Evolutionary conservation across 2,888 invertebrate species (phyloP), one percentile per base, ranked within the genome.

Genomic region (Agonopterix alstromeriana): DNA sequence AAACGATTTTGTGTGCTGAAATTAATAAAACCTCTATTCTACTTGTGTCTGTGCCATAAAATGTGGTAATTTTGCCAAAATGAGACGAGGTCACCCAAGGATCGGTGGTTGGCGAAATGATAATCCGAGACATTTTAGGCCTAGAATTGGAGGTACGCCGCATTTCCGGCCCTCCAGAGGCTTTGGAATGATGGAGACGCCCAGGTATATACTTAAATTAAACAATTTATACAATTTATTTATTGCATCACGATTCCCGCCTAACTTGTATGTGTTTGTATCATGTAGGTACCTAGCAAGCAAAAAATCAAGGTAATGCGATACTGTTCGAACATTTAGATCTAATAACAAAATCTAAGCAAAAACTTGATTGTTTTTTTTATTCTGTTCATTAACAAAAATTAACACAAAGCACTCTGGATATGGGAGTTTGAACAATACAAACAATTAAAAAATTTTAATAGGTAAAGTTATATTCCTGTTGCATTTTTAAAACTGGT

Each of bases 61-160:
- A 80, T 83, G 82, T 61, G 66, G 52, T 76, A 73, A 70, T 59
- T 56, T 56, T 69, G 56, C 53, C 67, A 82, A 63, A 62, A 88
- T 88, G 88, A 77, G 87, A 61, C 85, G 88, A 83, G 86, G 87
- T 85, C 87, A 85, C 65, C 62, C 75, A 59, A 73, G 77, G 60
- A 70, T 73, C 58, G 77, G 82, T 56, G 81, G 82, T 65, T 87
- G 88, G 88, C 76, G 85, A 66, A 77, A 65, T 68, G 87, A 86
- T 61, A 78, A 78, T 71, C 75, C 70, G 36, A 77, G 84, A 61
- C 73, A 79, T 70, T 87, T 77, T 55, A 79, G 82, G 58, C 77
- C 85, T 50, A 76, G 85, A 67, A 67, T 66, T 55, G 73, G 73
- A 49, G 78, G 74, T 36, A 61, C 70, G 48, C 73, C 72, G 8